Evolutionary conservation across 2,113 vertebrate genomes (phyloP).

Genomic region (Lynx canadensis): DNA sequence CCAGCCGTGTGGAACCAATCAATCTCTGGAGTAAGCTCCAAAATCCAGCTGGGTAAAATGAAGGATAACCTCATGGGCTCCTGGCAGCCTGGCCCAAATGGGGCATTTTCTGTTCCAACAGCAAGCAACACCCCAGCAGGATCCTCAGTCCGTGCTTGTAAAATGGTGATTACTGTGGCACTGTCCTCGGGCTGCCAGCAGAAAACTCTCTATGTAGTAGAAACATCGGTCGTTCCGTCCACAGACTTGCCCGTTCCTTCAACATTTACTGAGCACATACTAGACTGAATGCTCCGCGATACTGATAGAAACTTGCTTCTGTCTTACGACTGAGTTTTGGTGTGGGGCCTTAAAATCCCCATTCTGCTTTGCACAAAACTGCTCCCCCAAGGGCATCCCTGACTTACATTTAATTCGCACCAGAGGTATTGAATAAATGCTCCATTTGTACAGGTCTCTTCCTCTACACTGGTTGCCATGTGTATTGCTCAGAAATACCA

Average conservation of each 20-base stretch:
- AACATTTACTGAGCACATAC: background rate
- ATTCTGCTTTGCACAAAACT: background rate
- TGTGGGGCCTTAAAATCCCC: background rate
- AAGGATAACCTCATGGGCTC: background rate
- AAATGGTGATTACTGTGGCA: background rate
- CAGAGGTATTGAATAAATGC: background rate
- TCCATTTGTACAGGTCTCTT: background rate
- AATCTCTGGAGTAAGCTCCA: constrained; percentile 50
- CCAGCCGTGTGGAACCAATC: constrained; percentile 61
- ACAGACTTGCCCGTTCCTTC: background rate
- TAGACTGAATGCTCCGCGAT: background rate
- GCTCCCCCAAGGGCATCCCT: background rate
- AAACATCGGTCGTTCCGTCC: background rate
- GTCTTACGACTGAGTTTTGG: background rate
- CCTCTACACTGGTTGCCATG: background rate
- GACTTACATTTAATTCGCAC: background rate
- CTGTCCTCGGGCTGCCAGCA: background rate
- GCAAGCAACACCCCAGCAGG: background rate
- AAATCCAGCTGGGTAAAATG: constrained; percentile 54
- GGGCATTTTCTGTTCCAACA: constrained; percentile 39
- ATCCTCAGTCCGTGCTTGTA: background rate
- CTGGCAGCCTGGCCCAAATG: constrained; percentile 32
- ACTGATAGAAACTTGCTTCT: background rate
- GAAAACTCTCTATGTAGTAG: background rate
- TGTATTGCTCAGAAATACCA: background rate